phyloP scores from a whole-genome alignment of 2,888 invertebrate genomes.

The Folsomia candida region DNA sequence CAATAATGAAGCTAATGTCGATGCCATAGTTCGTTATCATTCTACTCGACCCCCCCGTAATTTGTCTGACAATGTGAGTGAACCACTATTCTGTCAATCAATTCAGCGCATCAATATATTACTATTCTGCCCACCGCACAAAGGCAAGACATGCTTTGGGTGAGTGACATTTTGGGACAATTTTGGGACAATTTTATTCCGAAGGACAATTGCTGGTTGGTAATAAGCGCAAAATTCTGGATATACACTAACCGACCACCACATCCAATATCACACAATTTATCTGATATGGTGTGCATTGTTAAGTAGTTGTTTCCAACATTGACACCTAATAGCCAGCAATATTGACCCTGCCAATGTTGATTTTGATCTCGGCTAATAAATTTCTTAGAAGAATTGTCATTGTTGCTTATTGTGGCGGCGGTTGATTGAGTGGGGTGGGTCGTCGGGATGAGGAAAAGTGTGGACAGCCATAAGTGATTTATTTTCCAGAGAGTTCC shows the following conservation, averaged over 20 bases:
- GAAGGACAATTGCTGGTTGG: too few relatives aligned
- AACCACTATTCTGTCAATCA: not conserved
- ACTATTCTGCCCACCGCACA: too few relatives aligned
- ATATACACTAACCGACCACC: too few relatives aligned
- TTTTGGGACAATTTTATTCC: too few relatives aligned
- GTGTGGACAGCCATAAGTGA: conserved; percentile 47
- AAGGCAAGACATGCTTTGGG: too few relatives aligned
- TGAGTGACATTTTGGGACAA: too few relatives aligned
- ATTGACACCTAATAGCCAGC: not conserved
- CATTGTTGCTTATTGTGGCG: not conserved
- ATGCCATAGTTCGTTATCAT: not conserved
- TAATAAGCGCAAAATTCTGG: too few relatives aligned
- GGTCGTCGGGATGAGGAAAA: conserved; percentile 28
- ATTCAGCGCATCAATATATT: too few relatives aligned
- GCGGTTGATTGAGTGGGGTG: not conserved
- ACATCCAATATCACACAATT: too few relatives aligned
- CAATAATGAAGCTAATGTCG: not conserved
- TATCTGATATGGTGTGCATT: too few relatives aligned
- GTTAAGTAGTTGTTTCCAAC: too few relatives aligned
- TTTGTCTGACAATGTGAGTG: not conserved
- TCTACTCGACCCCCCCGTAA: not conserved
- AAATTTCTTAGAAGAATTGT: not conserved
- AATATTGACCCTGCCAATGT: conserved; percentile 1
- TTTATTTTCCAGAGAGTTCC: conserved; percentile 31
- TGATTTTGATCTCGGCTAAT: conserved; percentile 7